Evolutionary conservation across 1,140 invertebrate species (phyloP), one percentile per base, ranked within the genome.

Genomic region (Cylas formicarius): DNA sequence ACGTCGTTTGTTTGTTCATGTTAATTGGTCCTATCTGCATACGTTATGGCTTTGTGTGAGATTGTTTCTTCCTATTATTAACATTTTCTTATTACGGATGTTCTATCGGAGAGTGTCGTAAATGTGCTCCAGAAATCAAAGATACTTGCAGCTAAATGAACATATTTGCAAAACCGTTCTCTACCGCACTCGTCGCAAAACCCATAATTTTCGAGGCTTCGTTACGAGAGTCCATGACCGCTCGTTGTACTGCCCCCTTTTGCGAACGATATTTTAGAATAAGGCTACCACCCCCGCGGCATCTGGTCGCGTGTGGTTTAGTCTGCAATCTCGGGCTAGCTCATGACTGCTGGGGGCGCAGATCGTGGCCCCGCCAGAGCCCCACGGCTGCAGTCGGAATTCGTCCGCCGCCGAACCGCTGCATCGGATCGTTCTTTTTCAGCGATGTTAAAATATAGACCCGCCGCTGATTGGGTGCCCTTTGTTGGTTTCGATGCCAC

Each of bases 261-360:
- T 17, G 22, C 18, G 16, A 42, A 29, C 24, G 17, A 31, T 42
- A 42, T 42, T 42, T 42, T 42, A 27, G 31, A 42, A 42, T 42
- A 28, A 28, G 20, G 39, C 39, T 42, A 42, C 39, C 58, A 57
- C 58, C 58, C 58, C 58, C 58, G 58, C 58, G 58, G 57, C 59
- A 50, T 48, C 48, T 53, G 57, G 59, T 59, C 59, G 59, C 57
- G 59, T 61, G 57, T 57, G 31, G 27, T 34, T 51, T 58, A 44
- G 42, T 38, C 49, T 42, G 43, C 53, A 50, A 55, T 53, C 48
- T 55, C 47, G 49, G 47, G 52, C 46, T 52, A 44, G 58, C 52
- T 56, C 58, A 58, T 57, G 56, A 58, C 57, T 54, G 57, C 58
- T 57, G 41, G 35, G 29, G 57, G 57, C 47, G 44, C 50, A 56